A percentile compares a stretch with the other conserved stretches of the same genome.
Evolutionary conservation across 1,140 invertebrate genomes (phyloP).

Genomic region (Semibalanus balanoides): DNA sequence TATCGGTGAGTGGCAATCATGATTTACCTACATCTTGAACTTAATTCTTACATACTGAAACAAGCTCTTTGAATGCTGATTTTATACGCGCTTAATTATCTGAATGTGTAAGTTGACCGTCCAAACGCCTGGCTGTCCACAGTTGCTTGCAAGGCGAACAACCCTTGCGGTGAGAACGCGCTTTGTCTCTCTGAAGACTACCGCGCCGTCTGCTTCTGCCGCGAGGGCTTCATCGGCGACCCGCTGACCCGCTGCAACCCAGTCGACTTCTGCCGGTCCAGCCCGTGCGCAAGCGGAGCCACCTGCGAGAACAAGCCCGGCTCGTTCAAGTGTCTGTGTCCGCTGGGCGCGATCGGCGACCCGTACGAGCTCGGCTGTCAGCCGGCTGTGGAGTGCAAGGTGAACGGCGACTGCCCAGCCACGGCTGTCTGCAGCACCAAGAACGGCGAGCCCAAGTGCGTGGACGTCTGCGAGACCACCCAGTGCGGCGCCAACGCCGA

Average conservation of each 20-base stretch:
- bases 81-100: too few relatives aligned
- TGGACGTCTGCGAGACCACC: conserved; percentile 57
- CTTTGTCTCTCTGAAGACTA: conserved; percentile 66
- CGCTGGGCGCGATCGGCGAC: conserved; percentile 59
- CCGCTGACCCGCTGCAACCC: conserved; percentile 48
- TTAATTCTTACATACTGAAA: too few relatives aligned
- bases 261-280: conserved; percentile 60
- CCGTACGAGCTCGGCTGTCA: conserved; percentile 60
- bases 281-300: conserved; percentile 66
- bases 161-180: conserved; percentile 67
- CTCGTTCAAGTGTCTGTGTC: conserved; percentile 63
- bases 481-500: conserved; percentile 69
- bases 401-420: conserved; percentile 57
- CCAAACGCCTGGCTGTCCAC: conserved; percentile 24
- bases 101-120: too few relatives aligned
- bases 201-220: conserved; percentile 59
- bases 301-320: conserved; percentile 66
- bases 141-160: conserved; percentile 61
- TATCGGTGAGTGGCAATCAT: conserved; percentile 17
- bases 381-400: conserved; percentile 56
- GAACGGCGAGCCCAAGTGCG: conserved; percentile 55
- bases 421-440: conserved; percentile 53
- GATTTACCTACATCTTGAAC: too few relatives aligned
- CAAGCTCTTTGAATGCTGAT: too few relatives aligned
- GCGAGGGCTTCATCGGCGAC: conserved; percentile 69